Base-by-base conservation (phyloP, 2,888 invertebrate genomes). In the Piscicola geometra region DNA sequence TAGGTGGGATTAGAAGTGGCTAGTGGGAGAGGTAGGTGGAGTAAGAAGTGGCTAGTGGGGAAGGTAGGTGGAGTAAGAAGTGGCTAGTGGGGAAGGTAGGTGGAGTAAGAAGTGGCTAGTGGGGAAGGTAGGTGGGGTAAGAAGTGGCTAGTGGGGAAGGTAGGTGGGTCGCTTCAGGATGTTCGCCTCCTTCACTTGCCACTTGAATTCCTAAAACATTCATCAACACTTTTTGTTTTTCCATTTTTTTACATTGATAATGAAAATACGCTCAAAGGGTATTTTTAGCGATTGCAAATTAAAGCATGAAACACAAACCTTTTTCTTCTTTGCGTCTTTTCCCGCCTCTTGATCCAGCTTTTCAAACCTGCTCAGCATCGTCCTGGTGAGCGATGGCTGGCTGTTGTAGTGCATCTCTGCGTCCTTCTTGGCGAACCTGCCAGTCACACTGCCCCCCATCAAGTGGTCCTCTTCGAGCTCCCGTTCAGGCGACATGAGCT, bases 131-230 rank as follows among this genome's bases (percentile, higher is more conserved):
- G n/a, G n/a, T n/a, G n/a, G n/a, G n/a, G n/a, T n/a, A n/a, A n/a
- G n/a, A n/a, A n/a, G n/a, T n/a, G 32, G 35, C 47, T 50, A 72
- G 32, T 72, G 72, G 21, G 72, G 47, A 32, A 73, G 36, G 73
- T 56, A 73, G 64, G 52, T 35, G 2, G 73, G 73, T 21, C 73
- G 73, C 28, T 35, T 64, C 1, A 73, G 73, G 33, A 60, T 73
- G 35, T 73, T 73, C 35, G 56, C 18, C 35, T 73, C 73, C n/a
- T 73, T 73, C 18, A 73, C 73, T 60, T 73, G 60, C 73, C 73
- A 73, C 35, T 73, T 73, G 64, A 36, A 73, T 28, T 32, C 36
- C 73, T 73, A 28, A n/a, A n/a, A n/a, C n/a, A n/a, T n/a, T n/a
- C n/a, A n/a, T n/a, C n/a, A n/a, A n/a, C n/a, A n/a, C n/a, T n/a